Conservation (phyloP, 1,140 invertebrate genomes). For the Ceratina australensis region DNA sequence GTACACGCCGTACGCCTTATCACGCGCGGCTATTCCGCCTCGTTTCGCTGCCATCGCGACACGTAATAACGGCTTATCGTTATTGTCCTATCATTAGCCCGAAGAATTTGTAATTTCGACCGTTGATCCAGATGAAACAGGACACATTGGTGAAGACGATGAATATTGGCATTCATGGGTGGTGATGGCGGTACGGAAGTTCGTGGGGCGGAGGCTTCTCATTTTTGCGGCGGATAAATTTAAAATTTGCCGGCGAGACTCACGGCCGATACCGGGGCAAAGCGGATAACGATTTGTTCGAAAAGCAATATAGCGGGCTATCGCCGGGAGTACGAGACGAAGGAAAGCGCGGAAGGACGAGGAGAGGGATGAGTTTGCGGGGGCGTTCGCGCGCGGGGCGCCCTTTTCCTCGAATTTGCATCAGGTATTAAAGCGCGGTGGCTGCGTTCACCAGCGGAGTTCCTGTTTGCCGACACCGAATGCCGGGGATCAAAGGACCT, state of each 20-base stretch:
- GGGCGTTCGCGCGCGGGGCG: conserved; percentile 55
- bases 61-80: not conserved
- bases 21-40: too few species aligned
- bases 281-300: conserved; percentile 78
- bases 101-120: too few species aligned
- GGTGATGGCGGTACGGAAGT: too few species aligned
- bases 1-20: not conserved
- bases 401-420: conserved; percentile 78
- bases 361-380: conserved; percentile 54
- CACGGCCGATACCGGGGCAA: conserved; percentile 11
- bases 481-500: conserved; percentile 79
- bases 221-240: conserved; percentile 46
- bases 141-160: too few species aligned
- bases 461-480: conserved; percentile 78
- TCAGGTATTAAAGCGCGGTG: conserved; percentile 80
- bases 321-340: conserved; percentile 65
- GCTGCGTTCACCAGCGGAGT: conserved; percentile 72
- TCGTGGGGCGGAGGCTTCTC: not conserved
- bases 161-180: too few species aligned
- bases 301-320: conserved; percentile 78
- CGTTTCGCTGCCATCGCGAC: not conserved
- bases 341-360: conserved; percentile 45
- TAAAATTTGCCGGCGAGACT: conserved; percentile 51
- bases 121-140: too few species aligned
- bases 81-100: too few species aligned